Evolutionary conservation across 2,888 invertebrate genomes (phyloP), one percentile per base, ranked within the genome.

Genomic region (Epinotia brunnichana): DNA sequence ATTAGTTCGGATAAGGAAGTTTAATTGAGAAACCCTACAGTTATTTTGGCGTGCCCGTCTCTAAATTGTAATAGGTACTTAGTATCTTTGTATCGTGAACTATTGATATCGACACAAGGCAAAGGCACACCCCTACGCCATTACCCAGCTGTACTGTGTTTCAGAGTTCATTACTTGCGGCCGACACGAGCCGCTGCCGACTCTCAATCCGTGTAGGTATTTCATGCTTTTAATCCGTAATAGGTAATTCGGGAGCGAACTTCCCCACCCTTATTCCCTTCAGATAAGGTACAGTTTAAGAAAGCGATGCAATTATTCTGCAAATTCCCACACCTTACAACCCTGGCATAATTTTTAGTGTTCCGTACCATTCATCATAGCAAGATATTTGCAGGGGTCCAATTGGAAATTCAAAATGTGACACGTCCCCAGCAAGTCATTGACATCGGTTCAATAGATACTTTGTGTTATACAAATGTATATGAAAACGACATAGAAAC

Each of bases 201-300:
- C 35, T 53, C 51, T 54, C 56, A 66, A 66, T 54, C 53, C 39
- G 21, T 13, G 39, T 21, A n/a, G n/a, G n/a, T n/a, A 66, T 66
- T 66, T 66, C 54, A 66, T 66, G 66, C 66, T 56, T 54, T 64
- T 66, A 39, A 39, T 66, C 24, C 41, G 41, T 41, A 39, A 35
- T 56, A 35, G 56, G 66, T 56, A 54, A 41, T 56, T 66, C 54
- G 66, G 66, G 64, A 64, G 64, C 39, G 19, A 10, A 0, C 11
- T 35, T 15, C 19, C 15, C 13, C 29, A 2, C 11, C 15, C 19
- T 21, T 19, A 19, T 41, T 10, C 15, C 60, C 7, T 41, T n/a
- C 15, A 57, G 9, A 57, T 10, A 57, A 57, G 61, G 61, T 5
- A 9, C 44, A 44, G 24, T 44, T 19, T 10, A 2, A 3, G 13